Base-by-base conservation (phyloP, 2,797 vertebrate species). In the Tarsius wallacei region DNA sequence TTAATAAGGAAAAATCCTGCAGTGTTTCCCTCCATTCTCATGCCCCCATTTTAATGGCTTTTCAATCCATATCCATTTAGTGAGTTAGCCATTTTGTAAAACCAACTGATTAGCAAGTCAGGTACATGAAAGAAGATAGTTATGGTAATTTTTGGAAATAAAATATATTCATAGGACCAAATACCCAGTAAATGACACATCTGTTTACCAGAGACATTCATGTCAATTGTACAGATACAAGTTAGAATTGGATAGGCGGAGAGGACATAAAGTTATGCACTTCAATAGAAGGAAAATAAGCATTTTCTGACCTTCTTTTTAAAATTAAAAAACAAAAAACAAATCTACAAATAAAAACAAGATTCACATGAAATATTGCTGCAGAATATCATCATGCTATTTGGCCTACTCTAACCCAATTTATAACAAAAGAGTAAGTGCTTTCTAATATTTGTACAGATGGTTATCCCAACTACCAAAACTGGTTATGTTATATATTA, bases 31-130 rank as follows among this genome's bases (percentile, higher is more conserved):
- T 71, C 7, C 3, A 24, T 36, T 42, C 59, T 6, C n/a, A 24
- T 57, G 19, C 5, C 21, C 21, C 59, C 36, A 47, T 24, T 84
- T 80, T 59, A 76, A 95, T 87, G 71, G 14, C 24, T 80, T 97
- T 63, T 82, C 31, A 55, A 26, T 64, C 36, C 28, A 64, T 86
- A 96, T 94, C 68, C 16, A 85, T 74, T 64, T 63, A 55, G 7
- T 78, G 55, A 93, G 87, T 93, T 73, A 81, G 53, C 26, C 78
- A 73, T 90, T 94, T 84, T 66, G 13, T 49, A 61, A 95, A 85
- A 82, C 33, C 28, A 26, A 77, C 33, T 90, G 73, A 87, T 51
- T 88, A 51, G 19, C 80, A 95, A 94, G 53, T 80, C 68, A 80
- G 73, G 17, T 47, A 87, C 59, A 33, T 1, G 51, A 94, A 31